Evolutionary conservation across 2,888 invertebrate species (phyloP).

Genomic region (Phengaris alcon): DNA sequence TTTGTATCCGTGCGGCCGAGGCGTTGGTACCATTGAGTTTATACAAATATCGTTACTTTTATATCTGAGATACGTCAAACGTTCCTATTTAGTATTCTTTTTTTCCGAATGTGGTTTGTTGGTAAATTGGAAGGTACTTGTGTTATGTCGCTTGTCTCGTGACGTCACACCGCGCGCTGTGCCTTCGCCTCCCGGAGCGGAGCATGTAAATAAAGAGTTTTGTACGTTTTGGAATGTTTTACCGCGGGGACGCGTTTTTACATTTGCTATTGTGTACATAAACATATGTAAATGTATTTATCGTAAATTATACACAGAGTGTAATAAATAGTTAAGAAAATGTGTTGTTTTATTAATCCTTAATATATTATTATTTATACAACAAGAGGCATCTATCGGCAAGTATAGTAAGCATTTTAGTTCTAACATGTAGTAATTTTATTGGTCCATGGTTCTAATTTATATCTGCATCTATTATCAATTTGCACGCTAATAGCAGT

Average conservation of each 20-base stretch:
- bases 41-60: not conserved
- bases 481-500: no score
- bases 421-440: no score
- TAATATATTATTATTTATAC: not conserved
- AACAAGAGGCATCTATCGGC: no score
- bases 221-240: constrained; percentile 58
- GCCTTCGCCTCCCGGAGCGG: constrained; percentile 34
- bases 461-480: no score
- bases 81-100: constrained; percentile 28
- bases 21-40: not conserved
- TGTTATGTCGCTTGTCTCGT: not conserved
- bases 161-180: not conserved
- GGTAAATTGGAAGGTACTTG: not conserved
- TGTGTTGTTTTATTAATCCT: constrained; percentile 42
- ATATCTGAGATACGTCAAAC: constrained; percentile 9
- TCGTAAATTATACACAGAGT: constrained; percentile 73
- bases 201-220: constrained; percentile 66
- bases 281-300: constrained; percentile 73
- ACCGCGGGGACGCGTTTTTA: constrained; percentile 52
- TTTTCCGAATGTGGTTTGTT: not conserved
- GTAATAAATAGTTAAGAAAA: constrained; percentile 76
- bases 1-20: constrained; percentile 9
- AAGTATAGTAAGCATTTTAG: no score
- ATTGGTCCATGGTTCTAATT: no score
- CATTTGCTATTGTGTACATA: constrained; percentile 76